A percentile compares a stretch with the other conserved stretches of the same genome.
These are phyloP conservation scores for Blera fallax DNA, from an alignment of 2,888 invertebrate species.

Conservation along the genomic window DNA sequence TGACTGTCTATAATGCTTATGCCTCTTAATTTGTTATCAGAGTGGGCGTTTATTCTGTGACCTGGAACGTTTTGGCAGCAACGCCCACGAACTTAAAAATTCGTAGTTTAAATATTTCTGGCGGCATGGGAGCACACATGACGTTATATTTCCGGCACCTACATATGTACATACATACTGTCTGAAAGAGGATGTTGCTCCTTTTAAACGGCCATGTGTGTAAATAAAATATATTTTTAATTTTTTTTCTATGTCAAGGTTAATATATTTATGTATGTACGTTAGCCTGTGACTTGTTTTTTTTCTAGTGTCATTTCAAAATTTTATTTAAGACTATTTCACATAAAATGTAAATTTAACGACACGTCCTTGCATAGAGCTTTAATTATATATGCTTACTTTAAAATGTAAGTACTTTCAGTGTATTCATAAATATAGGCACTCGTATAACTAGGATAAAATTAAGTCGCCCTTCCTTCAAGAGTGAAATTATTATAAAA, in stretches of 20 bases:
- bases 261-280: too few species aligned
- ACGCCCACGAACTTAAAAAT: not conserved
- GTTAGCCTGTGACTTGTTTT: not conserved
- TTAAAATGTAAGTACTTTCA: too few species aligned
- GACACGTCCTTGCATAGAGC: too few species aligned
- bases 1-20: not conserved
- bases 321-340: not conserved
- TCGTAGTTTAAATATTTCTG: not conserved
- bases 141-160: too few species aligned
- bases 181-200: not conserved
- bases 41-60: not conserved
- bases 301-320: not conserved
- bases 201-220: not conserved
- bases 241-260: not conserved
- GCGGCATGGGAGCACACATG: not conserved
- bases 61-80: not conserved
- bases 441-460: too few species aligned
- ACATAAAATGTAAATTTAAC: not conserved
- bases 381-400: too few species aligned
- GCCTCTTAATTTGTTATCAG: not conserved
- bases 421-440: too few species aligned
- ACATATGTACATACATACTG: not conserved
- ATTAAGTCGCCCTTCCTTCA: too few species aligned
- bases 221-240: not conserved
- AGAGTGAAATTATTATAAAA: too few species aligned